Evolutionary conservation across 2,113 vertebrate genomes (phyloP), one percentile per base, ranked within the genome.

Genomic region (Upupa epops): DNA sequence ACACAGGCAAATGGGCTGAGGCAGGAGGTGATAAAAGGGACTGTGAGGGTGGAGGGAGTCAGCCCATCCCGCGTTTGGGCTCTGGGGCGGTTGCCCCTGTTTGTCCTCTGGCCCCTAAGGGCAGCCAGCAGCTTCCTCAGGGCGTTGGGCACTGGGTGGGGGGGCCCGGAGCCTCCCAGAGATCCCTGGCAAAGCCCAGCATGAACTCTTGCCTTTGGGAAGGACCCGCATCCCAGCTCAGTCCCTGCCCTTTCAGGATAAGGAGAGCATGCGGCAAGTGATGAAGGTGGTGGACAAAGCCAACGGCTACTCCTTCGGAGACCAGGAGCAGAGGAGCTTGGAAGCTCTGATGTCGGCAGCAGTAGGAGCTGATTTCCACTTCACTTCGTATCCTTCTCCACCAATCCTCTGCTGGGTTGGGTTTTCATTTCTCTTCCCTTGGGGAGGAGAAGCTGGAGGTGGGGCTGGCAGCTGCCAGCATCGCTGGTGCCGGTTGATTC

Each of bases 341-440:
- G 98, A 98, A 89, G 98, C 97, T 74, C 97, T 99, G 97, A 99
- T 99, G 99, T 99, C 99, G 12, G 98, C 98, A 1, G 99, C 98
- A 7, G 92, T 99, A 93, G 99, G 99, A 72, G 98, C 98, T 0
- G 99, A 99, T 90, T 99, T 99, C 95, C 99, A 99, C 92, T 99
- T 99, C 34, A 90, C 96, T 58, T 98, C 98, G 98, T 99, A 99
- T 99, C 99, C 99, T 99, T 98, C 37, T 71, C 56, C 74, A 17
- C 19, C 0, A 0, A 5, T 13, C 48, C 56, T 31, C 9, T 5
- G 17, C 21, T 20, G 2, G 9, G 29, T 3, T 8, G 24, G 14
- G 68, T 10, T 36, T 17, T 1, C 0, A 2, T 55, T 64, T 51
- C 70, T 28, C 32, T 28, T 37, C 60, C 42, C 14, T 3, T 11